phyloP scores from a whole-genome alignment of 2,113 vertebrate species.

The Hippolais icterina region DNA sequence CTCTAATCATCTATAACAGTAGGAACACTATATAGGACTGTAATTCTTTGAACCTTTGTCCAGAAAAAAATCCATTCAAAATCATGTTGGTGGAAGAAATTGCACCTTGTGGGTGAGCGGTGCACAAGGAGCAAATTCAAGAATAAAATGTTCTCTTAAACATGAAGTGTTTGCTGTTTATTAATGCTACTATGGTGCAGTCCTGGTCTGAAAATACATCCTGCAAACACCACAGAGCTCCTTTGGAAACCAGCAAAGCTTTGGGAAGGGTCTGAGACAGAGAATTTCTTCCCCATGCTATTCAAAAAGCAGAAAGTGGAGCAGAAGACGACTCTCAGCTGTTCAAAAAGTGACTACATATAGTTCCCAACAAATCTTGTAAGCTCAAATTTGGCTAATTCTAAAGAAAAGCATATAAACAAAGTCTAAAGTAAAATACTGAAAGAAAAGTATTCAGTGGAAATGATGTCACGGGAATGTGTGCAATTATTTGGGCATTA shows the following conservation, averaged over 20 bases:
- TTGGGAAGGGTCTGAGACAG: neutral
- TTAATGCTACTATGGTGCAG: accelerated
- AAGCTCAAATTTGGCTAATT: neutral
- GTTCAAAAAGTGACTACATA: neutral
- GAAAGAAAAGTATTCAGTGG: neutral
- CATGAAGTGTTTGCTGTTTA: neutral
- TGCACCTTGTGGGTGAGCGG: neutral
- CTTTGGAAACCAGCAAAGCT: neutral
- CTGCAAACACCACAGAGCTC: neutral
- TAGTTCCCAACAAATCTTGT: neutral
- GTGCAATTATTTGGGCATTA: neutral
- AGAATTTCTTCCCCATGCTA: neutral
- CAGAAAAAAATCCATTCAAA: neutral
- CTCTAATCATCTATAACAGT: no score
- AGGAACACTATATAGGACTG: neutral
- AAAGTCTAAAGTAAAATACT: neutral
- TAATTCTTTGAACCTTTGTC: neutral
- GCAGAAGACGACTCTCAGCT: neutral
- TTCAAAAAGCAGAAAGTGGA: neutral
- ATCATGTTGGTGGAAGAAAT: neutral
- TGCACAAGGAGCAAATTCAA: neutral
- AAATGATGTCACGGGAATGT: neutral
- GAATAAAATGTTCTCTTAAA: neutral
- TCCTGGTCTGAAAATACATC: neutral
- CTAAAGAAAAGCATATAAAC: neutral